Evolutionary conservation across 1,140 invertebrate species (phyloP).

Genomic region (Drosophila yakuba): DNA sequence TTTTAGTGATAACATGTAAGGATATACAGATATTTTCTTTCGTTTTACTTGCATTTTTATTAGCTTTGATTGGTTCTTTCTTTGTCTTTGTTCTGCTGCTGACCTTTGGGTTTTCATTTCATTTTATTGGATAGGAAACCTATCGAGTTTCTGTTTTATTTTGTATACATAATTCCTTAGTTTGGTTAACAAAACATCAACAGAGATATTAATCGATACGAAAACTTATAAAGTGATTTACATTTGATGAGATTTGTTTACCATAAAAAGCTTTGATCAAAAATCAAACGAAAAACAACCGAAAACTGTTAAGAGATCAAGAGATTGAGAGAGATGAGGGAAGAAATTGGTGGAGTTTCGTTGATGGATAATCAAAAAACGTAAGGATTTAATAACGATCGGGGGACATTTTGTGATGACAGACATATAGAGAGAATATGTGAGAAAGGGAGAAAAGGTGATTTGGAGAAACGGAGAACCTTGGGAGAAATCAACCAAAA

Average conservation of each 20-base stretch:
- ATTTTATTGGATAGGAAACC: constrained; percentile 21
- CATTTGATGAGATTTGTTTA: constrained; percentile 62
- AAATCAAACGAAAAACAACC: constrained; percentile 49
- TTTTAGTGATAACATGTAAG: constrained; percentile 75
- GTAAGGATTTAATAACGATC: constrained; percentile 23
- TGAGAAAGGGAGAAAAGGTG: constrained; percentile 9
- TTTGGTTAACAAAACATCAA: constrained; percentile 43
- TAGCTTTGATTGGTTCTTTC: constrained; percentile 53
- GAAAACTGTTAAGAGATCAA: constrained; percentile 26
- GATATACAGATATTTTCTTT: constrained; percentile 68
- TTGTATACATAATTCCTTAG: constrained; percentile 40
- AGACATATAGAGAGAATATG: constrained; percentile 18
- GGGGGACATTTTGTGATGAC: constrained; percentile 51
- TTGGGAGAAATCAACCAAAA: constrained; percentile 14
- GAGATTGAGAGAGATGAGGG: constrained; percentile 28
- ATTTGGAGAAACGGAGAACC: constrained; percentile 14
- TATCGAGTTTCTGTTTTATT: constrained; percentile 39
- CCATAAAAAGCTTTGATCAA: constrained; percentile 76
- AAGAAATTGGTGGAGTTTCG: constrained; percentile 13
- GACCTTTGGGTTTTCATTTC: constrained; percentile 37
- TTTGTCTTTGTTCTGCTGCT: constrained; percentile 30
- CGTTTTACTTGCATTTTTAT: constrained; percentile 60
- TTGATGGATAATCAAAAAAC: constrained; percentile 44
- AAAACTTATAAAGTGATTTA: constrained; percentile 43
- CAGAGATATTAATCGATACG: constrained; percentile 34